Evolutionary conservation across 2,113 vertebrate genomes (phyloP).

Genomic region (Colaptes auratus): DNA sequence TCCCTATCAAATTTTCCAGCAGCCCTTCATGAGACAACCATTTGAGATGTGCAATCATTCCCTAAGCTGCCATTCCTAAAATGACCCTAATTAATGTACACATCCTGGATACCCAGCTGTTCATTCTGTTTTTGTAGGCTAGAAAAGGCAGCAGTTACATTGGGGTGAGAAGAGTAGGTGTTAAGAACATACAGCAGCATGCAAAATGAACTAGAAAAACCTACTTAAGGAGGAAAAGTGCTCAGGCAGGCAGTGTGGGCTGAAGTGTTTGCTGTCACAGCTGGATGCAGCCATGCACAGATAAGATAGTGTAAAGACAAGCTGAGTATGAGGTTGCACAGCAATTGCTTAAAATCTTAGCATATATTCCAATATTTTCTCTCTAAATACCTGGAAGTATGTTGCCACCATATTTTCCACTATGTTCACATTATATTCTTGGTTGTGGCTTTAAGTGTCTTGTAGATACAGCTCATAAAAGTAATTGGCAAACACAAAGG

Average conservation of each 20-base stretch:
- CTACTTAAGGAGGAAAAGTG: neutral
- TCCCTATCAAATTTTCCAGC: neutral
- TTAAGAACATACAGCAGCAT: neutral
- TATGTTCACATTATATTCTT: neutral
- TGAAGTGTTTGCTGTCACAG: neutral
- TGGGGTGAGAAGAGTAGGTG: neutral
- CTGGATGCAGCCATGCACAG: neutral
- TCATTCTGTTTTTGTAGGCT: neutral
- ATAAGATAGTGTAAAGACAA: neutral
- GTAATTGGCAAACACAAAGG: neutral
- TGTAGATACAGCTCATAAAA: neutral
- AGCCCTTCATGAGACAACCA: fast-evolving
- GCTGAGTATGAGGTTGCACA: neutral
- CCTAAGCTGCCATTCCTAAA: neutral
- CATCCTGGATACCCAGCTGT: neutral
- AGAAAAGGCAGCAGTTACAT: neutral
- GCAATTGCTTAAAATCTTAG: neutral
- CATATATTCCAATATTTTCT: neutral
- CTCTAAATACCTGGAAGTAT: neutral
- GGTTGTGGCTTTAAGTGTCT: neutral
- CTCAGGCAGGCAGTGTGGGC: neutral
- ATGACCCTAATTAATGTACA: neutral
- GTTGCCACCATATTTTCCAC: neutral
- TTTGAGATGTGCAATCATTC: neutral
- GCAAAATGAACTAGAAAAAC: neutral